Evolutionary conservation across 1,140 invertebrate species (phyloP).

Genomic region (Meteorus sp.): DNA sequence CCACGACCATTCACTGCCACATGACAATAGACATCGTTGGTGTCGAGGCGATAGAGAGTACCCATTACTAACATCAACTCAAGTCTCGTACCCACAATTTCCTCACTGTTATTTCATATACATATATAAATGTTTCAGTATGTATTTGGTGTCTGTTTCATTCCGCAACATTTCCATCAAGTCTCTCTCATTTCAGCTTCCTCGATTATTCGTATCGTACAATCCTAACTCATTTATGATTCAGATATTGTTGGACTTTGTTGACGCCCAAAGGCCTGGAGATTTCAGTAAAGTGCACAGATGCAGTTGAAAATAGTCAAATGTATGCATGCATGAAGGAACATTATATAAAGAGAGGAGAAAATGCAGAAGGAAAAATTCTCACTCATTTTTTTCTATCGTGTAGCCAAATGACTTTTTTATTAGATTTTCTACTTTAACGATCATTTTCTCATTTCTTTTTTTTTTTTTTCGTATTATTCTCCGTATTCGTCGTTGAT

Average conservation of each 20-base stretch:
- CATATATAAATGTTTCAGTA: too few species aligned
- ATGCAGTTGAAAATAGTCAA: too few species aligned
- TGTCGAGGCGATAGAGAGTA: constrained; percentile 3
- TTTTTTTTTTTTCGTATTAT: too few species aligned
- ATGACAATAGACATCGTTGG: neutral
- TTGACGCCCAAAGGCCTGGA: neutral
- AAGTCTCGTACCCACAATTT: neutral
- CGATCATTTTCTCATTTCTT: too few species aligned
- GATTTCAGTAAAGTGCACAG: neutral
- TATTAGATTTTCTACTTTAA: too few species aligned
- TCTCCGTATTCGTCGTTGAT: too few species aligned
- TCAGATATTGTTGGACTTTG: neutral
- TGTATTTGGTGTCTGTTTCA: neutral
- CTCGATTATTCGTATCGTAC: constrained; percentile 2
- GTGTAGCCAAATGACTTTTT: too few species aligned
- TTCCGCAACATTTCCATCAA: constrained; percentile 3
- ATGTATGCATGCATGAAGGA: too few species aligned
- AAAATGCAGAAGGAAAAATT: too few species aligned
- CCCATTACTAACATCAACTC: neutral
- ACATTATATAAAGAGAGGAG: too few species aligned
- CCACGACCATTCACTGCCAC: neutral
- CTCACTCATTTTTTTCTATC: too few species aligned
- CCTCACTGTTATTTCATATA: constrained; percentile 2
- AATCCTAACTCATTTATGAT: neutral
- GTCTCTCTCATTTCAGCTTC: neutral